A percentile compares a stretch with the other conserved stretches of the same genome.
These are phyloP conservation scores for Blastobasis adustella DNA, from an alignment of 2,888 invertebrate genomes.

Conservation along the genomic window DNA sequence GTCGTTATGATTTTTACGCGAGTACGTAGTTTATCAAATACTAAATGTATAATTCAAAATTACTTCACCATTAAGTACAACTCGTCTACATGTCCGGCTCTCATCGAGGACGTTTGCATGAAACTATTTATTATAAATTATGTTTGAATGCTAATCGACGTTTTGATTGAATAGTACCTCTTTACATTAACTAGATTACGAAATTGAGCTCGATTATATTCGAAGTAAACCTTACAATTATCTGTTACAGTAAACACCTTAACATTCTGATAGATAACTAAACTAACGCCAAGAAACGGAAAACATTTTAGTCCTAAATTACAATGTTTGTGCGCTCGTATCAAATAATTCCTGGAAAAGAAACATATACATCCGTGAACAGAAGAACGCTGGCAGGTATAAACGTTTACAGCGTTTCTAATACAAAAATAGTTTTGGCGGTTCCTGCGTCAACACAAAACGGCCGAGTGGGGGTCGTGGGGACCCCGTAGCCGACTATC, in stretches of 20 bases:
- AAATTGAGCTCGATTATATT: constrained; percentile 73
- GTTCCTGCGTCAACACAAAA: constrained; percentile 51
- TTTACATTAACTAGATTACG: constrained; percentile 61
- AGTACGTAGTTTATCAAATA: constrained; percentile 70
- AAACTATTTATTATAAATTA: constrained; percentile 50
- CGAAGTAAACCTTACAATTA: constrained; percentile 60
- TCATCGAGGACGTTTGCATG: constrained; percentile 61
- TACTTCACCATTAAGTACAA: constrained; percentile 48
- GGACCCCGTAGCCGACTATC: constrained; percentile 41
- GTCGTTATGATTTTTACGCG: constrained; percentile 72
- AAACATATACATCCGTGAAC: constrained; percentile 46
- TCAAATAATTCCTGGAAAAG: constrained; percentile 58
- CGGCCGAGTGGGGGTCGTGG: constrained; percentile 38
- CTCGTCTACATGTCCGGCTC: constrained; percentile 58
- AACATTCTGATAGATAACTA: constrained; percentile 31
- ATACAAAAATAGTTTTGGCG: constrained; percentile 67
- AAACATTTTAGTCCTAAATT: constrained; percentile 41
- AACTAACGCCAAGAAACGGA: constrained; percentile 41
- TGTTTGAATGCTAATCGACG: constrained; percentile 48
- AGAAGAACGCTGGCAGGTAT: constrained; percentile 47
- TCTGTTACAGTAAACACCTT: constrained; percentile 31
- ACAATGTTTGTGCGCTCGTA: constrained; percentile 71
- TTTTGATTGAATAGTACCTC: constrained; percentile 46
- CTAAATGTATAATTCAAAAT: constrained; percentile 62
- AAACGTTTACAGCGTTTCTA: constrained; percentile 51